Conservation (phyloP, 2,113 vertebrate species). For the Oryzias melastigma region DNA sequence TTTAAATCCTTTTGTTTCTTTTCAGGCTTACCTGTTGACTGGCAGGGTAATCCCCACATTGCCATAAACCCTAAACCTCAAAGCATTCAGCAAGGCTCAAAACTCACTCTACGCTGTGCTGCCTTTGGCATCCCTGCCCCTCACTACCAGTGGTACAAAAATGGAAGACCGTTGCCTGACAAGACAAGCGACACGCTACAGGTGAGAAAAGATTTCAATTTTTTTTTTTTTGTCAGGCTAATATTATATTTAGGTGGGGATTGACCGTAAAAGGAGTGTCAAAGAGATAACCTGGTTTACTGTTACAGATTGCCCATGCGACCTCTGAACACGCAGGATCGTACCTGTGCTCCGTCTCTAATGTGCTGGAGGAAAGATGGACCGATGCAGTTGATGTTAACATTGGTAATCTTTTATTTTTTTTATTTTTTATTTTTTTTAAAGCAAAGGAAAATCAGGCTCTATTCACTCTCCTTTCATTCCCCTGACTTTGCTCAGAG, state of each 20-base stretch:
- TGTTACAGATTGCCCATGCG: conserved; percentile 62
- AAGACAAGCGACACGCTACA: conserved; percentile 69
- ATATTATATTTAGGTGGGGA: conserved; percentile 18
- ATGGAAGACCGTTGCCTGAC: conserved; percentile 72
- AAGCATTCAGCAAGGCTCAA: conserved; percentile 54
- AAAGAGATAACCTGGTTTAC: conserved; percentile 10
- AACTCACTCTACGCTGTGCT: conserved; percentile 72
- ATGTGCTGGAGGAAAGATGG: conserved; percentile 79
- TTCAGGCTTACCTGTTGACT: conserved; percentile 68
- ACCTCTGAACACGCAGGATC: conserved; percentile 64
- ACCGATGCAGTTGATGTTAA: conserved; percentile 76
- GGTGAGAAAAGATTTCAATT: conserved; percentile 58
- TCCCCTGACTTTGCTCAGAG: conserved; percentile 31
- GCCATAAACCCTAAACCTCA: conserved; percentile 73
- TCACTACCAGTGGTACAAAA: conserved; percentile 85
- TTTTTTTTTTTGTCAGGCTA: neutral
- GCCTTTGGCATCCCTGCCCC: conserved; percentile 83
- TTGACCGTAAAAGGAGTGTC: neutral
- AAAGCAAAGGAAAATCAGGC: neutral
- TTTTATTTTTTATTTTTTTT: conserved; percentile 11
- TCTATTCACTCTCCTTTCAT: conserved; percentile 24
- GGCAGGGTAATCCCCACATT: conserved; percentile 80
- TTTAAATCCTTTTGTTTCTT: conserved; percentile 6
- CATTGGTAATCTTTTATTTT: conserved; percentile 66
- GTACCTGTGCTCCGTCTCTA: conserved; percentile 84